These are phyloP conservation scores for Lates japonicus DNA, from an alignment of 2,797 vertebrate species.

Conservation along the genomic window DNA sequence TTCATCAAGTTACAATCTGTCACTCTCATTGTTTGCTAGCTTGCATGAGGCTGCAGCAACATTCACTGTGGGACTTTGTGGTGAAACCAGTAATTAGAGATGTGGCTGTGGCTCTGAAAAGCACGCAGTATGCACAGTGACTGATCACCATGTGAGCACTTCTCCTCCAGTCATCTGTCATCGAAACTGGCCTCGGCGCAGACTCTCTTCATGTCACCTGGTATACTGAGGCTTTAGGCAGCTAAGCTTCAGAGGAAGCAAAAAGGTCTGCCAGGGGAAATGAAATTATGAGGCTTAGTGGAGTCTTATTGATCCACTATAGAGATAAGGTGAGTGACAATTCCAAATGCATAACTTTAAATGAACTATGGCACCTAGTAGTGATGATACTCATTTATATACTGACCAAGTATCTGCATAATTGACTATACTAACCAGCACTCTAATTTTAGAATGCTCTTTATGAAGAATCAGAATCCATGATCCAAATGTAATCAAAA, in stretches of 20 bases:
- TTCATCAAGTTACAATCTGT: no score
- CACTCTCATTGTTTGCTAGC: constrained; percentile 4
- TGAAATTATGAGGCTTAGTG: constrained; percentile 70
- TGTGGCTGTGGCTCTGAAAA: background rate
- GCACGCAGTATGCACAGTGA: constrained; percentile 29
- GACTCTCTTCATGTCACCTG: constrained; percentile 32
- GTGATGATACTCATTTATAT: constrained; percentile 49
- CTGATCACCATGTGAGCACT: constrained; percentile 34
- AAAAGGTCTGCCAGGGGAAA: constrained; percentile 48
- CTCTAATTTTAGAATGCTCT: constrained; percentile 25
- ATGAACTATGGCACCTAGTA: constrained; percentile 38
- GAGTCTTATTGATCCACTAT: constrained; percentile 69
- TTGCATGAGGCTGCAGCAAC: background rate
- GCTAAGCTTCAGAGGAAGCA: constrained; percentile 28
- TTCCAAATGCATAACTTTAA: constrained; percentile 69
- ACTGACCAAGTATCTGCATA: constrained; percentile 42
- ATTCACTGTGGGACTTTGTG: background rate
- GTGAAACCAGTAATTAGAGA: background rate
- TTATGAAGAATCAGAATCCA: constrained; percentile 14
- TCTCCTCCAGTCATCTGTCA: constrained; percentile 50
- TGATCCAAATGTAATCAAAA: constrained; percentile 21
- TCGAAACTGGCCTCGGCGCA: constrained; percentile 30
- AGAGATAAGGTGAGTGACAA: constrained; percentile 65
- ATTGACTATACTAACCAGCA: constrained; percentile 30
- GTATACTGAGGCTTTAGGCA: constrained; percentile 32